Evolutionary conservation across 2,888 invertebrate genomes (phyloP), one percentile per base, ranked within the genome.

Genomic region (Drosophila peninsularis): DNA sequence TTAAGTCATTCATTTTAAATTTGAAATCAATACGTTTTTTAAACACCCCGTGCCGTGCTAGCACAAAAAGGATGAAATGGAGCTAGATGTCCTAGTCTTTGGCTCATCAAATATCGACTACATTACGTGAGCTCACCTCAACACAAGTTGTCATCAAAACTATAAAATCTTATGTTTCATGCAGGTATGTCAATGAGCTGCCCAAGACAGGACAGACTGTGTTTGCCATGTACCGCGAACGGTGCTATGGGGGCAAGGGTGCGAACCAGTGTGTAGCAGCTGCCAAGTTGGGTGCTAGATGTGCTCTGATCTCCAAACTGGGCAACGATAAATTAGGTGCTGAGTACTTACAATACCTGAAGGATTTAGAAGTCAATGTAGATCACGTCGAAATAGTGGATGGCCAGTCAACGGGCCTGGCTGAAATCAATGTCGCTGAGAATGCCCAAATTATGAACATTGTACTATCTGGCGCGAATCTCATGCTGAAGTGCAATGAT

Each of bases 221-320:
- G 21, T 94, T 95, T 89, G 98, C 98, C 13, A 94, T 93, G 27
- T 95, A 95, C 89, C 99, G 98, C 93, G 93, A 93, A 19, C 95
- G 95, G 57, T 97, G 97, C 65, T 97, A 95, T 93, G 99, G 99
- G 21, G 99, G 99, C 1, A 99, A 99, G 93, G 99, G 98, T 9
- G 98, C 98, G 5, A 99, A 99, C 92, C 99, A 99, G 92, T 98
- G 98, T 92, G 95, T 99, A 3, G 96, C 97, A 64, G 97, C 98
- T 17, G 95, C 96, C 0, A 96, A 96, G 92, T 93, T 99, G 54
- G 98, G 98, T 14, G 97, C 95, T 70, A 94, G 94, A 57, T 94
- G 96, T 13, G 94, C 95, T 1, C 94, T 99, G 92, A 94, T 99
- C 82, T 96, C 96, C 62, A 96, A 96, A 96, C 92, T 98, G 54